Evolutionary conservation across 1,140 invertebrate species (phyloP), one percentile per base, ranked within the genome.

Genomic region (Lordiphosa clarofinis): DNA sequence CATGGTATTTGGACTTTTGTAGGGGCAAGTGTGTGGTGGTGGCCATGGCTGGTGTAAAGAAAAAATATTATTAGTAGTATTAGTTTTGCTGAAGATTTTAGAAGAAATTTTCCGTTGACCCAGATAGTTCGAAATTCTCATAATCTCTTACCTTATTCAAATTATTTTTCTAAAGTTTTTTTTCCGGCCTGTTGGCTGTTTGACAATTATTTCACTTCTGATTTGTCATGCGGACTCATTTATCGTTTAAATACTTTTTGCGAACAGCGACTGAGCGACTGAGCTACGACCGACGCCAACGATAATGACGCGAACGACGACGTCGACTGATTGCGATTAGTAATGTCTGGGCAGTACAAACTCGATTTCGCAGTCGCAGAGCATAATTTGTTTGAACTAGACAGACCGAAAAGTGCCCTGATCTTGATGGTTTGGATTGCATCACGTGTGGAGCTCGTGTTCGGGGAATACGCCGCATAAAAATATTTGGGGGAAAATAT

Each of bases 151-250:
- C 49, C 65, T 39, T 50, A 19, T n/a, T 12, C 61, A 15, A 28
- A 15, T 21, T 39, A 15, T 31, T 57, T 60, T 48, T 38, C 42
- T 31, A 11, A 48, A n/a, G n/a, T 11, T 37, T 15, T 48, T 24
- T 42, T 52, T 53, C 46, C 39, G 46, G 49, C 53, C 35, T 73
- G 74, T 49, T 63, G 48, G 52, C 54, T 56, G 56, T 47, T 69
- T 74, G 72, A 69, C 59, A 76, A 58, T 73, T 84, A 71, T 78
- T 84, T 82, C 54, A 72, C 61, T 84, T 84, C 69, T 84, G 78
- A 84, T 73, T 70, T 73, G 78, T 86, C 73, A 84, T 84, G 58
- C 48, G 39, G 57, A 60, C 70, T 73, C 60, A 84, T 78, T 67
- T 73, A 55, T 40, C 79, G 59, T 56, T 84, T 84, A 84, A 86